Evolutionary conservation across 2,888 invertebrate species (phyloP).

Genomic region (Drosophila subsilvestris): DNA sequence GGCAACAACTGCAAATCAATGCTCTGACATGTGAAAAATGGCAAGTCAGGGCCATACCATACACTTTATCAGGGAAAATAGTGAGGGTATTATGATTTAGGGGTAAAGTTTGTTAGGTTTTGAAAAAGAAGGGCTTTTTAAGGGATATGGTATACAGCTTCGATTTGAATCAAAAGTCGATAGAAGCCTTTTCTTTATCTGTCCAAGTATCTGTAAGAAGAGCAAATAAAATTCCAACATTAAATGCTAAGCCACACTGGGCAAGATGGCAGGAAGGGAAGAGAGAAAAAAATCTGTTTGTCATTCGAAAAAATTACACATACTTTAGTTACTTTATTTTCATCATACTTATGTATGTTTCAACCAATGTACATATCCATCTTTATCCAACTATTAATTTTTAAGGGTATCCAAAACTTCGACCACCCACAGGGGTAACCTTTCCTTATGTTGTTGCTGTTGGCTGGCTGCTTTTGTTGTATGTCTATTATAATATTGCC

Average conservation of each 20-base stretch:
- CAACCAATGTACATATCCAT: too few relatives aligned
- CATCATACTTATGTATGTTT: too few relatives aligned
- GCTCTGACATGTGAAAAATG: constrained; percentile 77
- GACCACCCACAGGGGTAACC: background rate
- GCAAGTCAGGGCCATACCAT: constrained; percentile 44
- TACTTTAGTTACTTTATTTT: background rate
- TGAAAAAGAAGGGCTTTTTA: background rate
- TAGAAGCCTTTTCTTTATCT: too few relatives aligned
- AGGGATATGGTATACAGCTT: too few relatives aligned
- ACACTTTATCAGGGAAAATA: background rate
- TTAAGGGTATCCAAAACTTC: background rate
- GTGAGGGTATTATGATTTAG: background rate
- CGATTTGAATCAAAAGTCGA: too few relatives aligned
- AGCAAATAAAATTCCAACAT: too few relatives aligned
- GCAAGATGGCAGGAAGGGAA: too few relatives aligned
- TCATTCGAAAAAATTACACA: too few relatives aligned
- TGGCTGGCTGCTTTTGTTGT: constrained; percentile 40
- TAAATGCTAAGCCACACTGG: too few relatives aligned
- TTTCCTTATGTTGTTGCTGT: background rate
- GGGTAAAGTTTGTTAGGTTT: background rate
- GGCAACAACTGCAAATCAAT: constrained; percentile 78
- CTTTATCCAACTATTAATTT: too few relatives aligned
- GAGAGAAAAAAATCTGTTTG: too few relatives aligned
- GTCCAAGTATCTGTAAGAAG: too few relatives aligned
- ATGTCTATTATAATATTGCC: constrained; percentile 75